These are phyloP conservation scores for Rhingia rostrata DNA, from an alignment of 2,888 invertebrate species.

Conservation along the genomic window DNA sequence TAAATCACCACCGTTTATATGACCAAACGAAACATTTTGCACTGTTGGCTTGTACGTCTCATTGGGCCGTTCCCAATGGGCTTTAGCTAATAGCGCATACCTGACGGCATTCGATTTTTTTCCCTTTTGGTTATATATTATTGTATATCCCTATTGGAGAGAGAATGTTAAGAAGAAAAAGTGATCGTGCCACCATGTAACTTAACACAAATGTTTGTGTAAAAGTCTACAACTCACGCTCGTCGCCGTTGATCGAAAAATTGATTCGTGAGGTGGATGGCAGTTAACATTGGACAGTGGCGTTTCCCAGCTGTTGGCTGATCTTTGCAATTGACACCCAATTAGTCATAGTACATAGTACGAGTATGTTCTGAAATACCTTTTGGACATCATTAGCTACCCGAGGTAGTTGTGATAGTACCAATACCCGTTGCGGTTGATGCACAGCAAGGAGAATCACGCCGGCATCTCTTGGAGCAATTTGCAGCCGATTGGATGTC, in stretches of 20 bases:
- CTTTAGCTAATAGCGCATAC: conserved; percentile 14
- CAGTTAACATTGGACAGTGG: conserved; percentile 3
- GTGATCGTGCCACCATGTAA: conserved; percentile 37
- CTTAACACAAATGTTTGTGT: conserved; percentile 19
- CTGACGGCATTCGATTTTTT: conserved; percentile 49
- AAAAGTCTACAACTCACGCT: conserved; percentile 19
- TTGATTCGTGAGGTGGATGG: neutral
- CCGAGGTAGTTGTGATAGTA: too few species aligned
- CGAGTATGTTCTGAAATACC: conserved; percentile 2
- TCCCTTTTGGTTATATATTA: conserved; percentile 15
- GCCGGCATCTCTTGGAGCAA: neutral
- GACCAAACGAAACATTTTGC: conserved; percentile 35
- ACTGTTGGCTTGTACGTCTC: conserved; percentile 22
- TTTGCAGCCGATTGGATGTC: conserved; percentile 35
- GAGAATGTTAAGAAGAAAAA: conserved; percentile 20
- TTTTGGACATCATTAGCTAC: conserved; percentile 21
- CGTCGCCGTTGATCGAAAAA: neutral
- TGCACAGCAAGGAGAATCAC: too few species aligned
- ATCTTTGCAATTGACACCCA: conserved; percentile 40
- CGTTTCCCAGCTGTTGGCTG: conserved; percentile 26
- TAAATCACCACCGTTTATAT: conserved; percentile 61
- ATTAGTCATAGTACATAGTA: neutral
- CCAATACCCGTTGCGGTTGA: too few species aligned
- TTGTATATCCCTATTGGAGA: conserved; percentile 8
- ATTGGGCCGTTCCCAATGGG: conserved; percentile 14